Percentiles rank a stretch among this genome's conserved stretches.
phyloP scores from a whole-genome alignment of 2,888 invertebrate species.

The Drosophila borealis region DNA sequence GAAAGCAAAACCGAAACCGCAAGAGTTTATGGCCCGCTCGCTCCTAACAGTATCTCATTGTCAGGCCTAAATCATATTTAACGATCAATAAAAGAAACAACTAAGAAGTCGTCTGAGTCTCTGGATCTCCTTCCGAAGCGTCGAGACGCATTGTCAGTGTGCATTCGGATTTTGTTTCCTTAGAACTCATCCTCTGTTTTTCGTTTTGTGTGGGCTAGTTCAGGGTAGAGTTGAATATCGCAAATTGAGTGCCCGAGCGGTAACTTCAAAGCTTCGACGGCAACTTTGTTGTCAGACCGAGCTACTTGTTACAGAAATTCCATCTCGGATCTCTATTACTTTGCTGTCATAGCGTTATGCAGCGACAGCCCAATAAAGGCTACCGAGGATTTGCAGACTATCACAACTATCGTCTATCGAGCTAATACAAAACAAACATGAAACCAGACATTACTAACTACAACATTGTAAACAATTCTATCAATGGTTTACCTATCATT shows the following conservation, averaged over 20 bases:
- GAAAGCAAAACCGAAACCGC: conserved; percentile 49
- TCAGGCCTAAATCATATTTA: conserved; percentile 78
- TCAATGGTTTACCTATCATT: conserved; percentile 51
- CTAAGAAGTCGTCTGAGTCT: conserved; percentile 15
- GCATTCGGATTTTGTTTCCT: conserved; percentile 54
- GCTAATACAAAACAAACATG: conserved; percentile 39
- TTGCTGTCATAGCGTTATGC: conserved; percentile 23
- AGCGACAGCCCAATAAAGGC: conserved; percentile 12
- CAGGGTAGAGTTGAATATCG: conserved; percentile 51
- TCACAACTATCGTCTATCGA: conserved; percentile 9
- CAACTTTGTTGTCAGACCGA: conserved; percentile 61
- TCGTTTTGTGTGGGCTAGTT: conserved; percentile 62
- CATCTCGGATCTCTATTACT: conserved; percentile 24
- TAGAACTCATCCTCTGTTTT: conserved; percentile 47
- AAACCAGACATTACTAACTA: conserved; percentile 43
- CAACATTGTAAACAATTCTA: conserved; percentile 64
- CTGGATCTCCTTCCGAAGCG: conserved; percentile 3
- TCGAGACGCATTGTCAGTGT: conserved; percentile 27
- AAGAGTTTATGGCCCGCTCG: conserved; percentile 48
- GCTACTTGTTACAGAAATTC: conserved; percentile 20
- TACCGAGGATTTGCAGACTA: conserved; percentile 13
- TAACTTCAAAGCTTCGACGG: conserved; percentile 63
- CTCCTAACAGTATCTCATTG: conserved; percentile 77
- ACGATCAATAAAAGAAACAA: conserved; percentile 74
- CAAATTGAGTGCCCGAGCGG: conserved; percentile 65